Evolutionary conservation across 2,888 invertebrate species (phyloP).

Genomic region (Eucera pruinosa): DNA sequence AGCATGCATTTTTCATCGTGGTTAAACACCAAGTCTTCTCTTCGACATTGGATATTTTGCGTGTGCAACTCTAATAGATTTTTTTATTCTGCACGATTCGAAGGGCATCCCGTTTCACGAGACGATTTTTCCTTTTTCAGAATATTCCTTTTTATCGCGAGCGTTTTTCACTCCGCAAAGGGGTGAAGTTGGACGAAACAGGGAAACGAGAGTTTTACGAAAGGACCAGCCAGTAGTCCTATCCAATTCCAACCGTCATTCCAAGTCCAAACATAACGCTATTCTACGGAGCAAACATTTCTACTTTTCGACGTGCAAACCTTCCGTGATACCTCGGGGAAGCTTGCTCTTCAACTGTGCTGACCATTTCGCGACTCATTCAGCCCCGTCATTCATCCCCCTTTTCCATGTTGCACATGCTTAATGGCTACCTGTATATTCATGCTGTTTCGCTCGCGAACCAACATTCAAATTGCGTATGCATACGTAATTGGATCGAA

Average conservation of each 20-base stretch:
- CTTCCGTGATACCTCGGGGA: constrained; percentile 74
- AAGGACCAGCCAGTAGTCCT: constrained; percentile 60
- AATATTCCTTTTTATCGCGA: too few species aligned
- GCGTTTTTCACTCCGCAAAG: background rate
- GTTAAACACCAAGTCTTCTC: background rate
- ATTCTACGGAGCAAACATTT: constrained; percentile 83
- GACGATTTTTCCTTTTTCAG: background rate
- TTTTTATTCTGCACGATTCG: too few species aligned
- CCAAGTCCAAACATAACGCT: constrained; percentile 83
- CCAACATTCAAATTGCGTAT: constrained; percentile 54
- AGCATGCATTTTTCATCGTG: constrained; percentile 40
- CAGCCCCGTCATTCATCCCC: constrained; percentile 75
- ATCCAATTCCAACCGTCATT: constrained; percentile 83
- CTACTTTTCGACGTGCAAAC: constrained; percentile 79
- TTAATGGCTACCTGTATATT: constrained; percentile 63
- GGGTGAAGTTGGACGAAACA: constrained; percentile 1
- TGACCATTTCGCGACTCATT: constrained; percentile 84
- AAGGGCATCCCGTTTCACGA: background rate
- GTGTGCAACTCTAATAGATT: background rate
- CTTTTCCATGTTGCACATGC: constrained; percentile 61
- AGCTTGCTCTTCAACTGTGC: constrained; percentile 78
- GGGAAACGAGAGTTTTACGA: constrained; percentile 54
- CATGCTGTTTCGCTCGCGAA: constrained; percentile 49
- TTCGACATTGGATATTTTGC: background rate
- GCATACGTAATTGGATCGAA: constrained; percentile 46